Evolutionary conservation across 2,797 vertebrate species (phyloP).

Genomic region (Australoheros facetus): DNA sequence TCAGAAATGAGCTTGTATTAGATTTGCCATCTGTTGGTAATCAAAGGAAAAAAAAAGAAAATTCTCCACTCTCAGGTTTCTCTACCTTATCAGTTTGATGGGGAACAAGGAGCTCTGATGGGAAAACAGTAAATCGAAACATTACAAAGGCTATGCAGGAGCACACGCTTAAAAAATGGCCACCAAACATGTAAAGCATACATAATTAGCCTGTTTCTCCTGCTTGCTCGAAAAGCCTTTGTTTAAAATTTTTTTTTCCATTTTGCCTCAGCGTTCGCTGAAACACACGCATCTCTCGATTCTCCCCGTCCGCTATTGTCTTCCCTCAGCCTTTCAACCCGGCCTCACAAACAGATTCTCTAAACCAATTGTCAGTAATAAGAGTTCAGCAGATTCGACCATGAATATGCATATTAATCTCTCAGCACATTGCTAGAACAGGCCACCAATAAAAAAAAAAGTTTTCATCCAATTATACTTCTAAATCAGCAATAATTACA

Average conservation of each 20-base stretch:
- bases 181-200: not conserved
- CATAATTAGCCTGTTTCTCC: conserved; percentile 3
- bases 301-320: conserved; percentile 39
- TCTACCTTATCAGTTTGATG: not conserved
- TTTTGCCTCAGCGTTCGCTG: conserved; percentile 26
- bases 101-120: not conserved
- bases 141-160: not conserved
- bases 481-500: conserved; percentile 82
- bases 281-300: conserved; percentile 39
- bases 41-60: too few relatives aligned
- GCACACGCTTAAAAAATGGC: not conserved
- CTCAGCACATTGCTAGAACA: conserved; percentile 33
- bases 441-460: conserved; percentile 57
- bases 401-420: conserved; percentile 76
- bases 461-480: conserved; percentile 81
- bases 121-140: not conserved
- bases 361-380: conserved; percentile 62
- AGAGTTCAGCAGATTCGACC: conserved; percentile 58
- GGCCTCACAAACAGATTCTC: conserved; percentile 47
- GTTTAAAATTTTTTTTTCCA: conserved; percentile 12
- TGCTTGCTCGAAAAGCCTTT: conserved; percentile 22
- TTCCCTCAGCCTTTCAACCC: conserved; percentile 53
- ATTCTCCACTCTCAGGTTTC: not conserved
- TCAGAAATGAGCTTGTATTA: not conserved
- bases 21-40: not conserved